A percentile compares a stretch with the other conserved stretches of the same genome.
phyloP scores from a whole-genome alignment of 2,888 invertebrate genomes.

The Calliphora vomitoria region DNA sequence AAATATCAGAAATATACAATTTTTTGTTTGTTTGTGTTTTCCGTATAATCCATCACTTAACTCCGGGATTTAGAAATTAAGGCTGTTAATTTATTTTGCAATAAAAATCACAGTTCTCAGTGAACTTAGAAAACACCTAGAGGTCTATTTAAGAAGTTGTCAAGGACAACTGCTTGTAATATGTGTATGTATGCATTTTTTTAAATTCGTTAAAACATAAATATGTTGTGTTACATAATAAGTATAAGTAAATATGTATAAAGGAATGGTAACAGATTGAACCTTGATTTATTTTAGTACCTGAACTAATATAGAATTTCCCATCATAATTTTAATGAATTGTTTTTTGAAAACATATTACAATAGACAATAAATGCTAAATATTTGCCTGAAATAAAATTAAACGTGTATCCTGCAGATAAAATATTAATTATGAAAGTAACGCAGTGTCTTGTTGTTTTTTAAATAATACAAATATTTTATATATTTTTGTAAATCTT shows the following conservation, averaged over 20 bases:
- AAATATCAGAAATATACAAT: too few relatives aligned
- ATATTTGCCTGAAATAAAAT: not conserved
- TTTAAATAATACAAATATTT: not conserved
- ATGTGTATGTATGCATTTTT: too few relatives aligned
- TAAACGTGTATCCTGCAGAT: conserved; percentile 28
- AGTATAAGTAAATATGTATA: not conserved
- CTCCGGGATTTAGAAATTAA: too few relatives aligned
- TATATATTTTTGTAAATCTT: not conserved
- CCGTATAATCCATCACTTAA: too few relatives aligned
- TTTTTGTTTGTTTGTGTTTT: too few relatives aligned
- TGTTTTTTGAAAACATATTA: not conserved
- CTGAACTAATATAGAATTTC: conserved; percentile 11
- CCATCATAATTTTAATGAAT: not conserved
- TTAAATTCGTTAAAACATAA: not conserved
- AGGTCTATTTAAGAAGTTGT: not conserved
- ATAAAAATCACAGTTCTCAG: too few relatives aligned
- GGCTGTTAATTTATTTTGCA: too few relatives aligned
- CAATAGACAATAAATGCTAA: not conserved
- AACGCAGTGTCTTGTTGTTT: not conserved
- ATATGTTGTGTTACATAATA: conserved; percentile 18
- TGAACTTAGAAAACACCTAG: too few relatives aligned
- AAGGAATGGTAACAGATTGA: not conserved
- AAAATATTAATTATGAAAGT: conserved; percentile 48
- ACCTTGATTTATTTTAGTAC: conserved; percentile 36
- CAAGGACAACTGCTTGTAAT: not conserved